Base-by-base conservation (phyloP, 2,113 vertebrate species). In the Etheostoma cragini region DNA sequence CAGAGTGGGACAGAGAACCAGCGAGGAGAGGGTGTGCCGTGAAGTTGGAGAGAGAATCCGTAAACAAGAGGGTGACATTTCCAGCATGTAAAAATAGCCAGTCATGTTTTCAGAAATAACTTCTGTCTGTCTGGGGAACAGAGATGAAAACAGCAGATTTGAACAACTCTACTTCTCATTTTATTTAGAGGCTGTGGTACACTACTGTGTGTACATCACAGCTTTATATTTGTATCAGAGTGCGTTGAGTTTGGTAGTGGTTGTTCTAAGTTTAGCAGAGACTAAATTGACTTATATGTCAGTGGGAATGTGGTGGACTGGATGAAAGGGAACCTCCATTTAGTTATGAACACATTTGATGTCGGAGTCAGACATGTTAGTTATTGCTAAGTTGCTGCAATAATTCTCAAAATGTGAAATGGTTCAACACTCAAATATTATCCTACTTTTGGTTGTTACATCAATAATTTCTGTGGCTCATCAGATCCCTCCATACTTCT, bases 81-180 rank as follows among this genome's bases (percentile, higher is more conserved):
- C 72, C 65, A 73, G 81, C 30, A 24, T 63, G 71, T 78, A 83
- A 72, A 88, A 90, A 90, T 89, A 87, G 73, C 52, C 15, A 4
- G 77, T 72, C 72, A 19, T 77, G 76, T 83, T 89, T 76, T 84
- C 80, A 74, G 85, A 90, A 90, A 91, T 83, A 88, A 81, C 76
- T 78, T 68, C n/a, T 56, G 81, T 78, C 76, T 50, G 61, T 70
- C 85, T 70, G 62, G 33, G 72, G 74, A 80, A 45, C 26, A 69
- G 69, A 57, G 78, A 81, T 57, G 58, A 81, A 81, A 83, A 84
- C 4, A 6, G 16, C 35, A 73, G 24, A 77, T 82, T 22, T 82
- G 38, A 26, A 58, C 26, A 6, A 16, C 68, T 73, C 71, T 47
- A 58, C 78, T 70, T 68, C 62, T 77, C 46, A 0, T 78, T 87